Evolutionary conservation across 2,113 vertebrate genomes (phyloP).

Genomic region (Oplegnathus fasciatus): DNA sequence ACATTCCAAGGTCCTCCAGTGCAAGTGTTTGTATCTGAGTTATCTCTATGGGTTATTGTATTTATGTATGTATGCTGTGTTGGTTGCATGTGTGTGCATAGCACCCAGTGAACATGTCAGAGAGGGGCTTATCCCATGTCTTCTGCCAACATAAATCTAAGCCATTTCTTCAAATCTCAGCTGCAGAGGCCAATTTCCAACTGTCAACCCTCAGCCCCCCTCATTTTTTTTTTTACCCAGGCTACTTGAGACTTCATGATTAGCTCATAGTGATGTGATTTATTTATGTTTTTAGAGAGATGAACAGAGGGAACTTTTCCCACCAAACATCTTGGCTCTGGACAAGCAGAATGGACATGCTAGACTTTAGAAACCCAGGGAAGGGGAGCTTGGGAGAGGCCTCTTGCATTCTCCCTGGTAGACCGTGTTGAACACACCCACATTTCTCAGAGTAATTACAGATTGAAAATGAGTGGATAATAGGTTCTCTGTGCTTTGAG

Average conservation of each 20-base stretch:
- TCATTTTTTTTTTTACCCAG: slow-evolving; percentile 31
- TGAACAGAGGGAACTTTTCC: slow-evolving; percentile 83
- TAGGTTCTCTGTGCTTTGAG: slow-evolving; percentile 58
- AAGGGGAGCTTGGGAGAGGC: slow-evolving; percentile 67
- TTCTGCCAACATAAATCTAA: slow-evolving; percentile 62
- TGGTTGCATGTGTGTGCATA: slow-evolving; percentile 39
- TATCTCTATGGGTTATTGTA: slow-evolving; percentile 65
- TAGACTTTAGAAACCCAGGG: slow-evolving; percentile 63
- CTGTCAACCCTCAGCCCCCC: slow-evolving; percentile 42
- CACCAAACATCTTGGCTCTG: slow-evolving; percentile 83
- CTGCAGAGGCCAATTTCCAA: slow-evolving; percentile 69
- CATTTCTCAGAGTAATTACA: slow-evolving; percentile 79
- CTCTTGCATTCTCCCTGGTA: slow-evolving; percentile 73
- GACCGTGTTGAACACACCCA: slow-evolving; percentile 73
- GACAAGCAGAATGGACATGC: slow-evolving; percentile 69
- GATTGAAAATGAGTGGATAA: slow-evolving; percentile 72
- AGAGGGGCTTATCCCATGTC: slow-evolving; percentile 46
- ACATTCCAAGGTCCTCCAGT: slow-evolving; percentile 66
- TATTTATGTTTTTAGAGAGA: slow-evolving; percentile 84
- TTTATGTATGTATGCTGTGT: slow-evolving; percentile 45
- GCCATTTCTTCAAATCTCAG: slow-evolving; percentile 65
- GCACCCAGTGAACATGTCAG: slow-evolving; percentile 61
- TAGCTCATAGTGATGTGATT: slow-evolving; percentile 84
- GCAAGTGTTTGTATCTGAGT: slow-evolving; percentile 62
- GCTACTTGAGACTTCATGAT: slow-evolving; percentile 80